Evolutionary conservation across 2,797 vertebrate genomes (phyloP), one percentile per base, ranked within the genome.

Genomic region (Hippoglossus hippoglossus): DNA sequence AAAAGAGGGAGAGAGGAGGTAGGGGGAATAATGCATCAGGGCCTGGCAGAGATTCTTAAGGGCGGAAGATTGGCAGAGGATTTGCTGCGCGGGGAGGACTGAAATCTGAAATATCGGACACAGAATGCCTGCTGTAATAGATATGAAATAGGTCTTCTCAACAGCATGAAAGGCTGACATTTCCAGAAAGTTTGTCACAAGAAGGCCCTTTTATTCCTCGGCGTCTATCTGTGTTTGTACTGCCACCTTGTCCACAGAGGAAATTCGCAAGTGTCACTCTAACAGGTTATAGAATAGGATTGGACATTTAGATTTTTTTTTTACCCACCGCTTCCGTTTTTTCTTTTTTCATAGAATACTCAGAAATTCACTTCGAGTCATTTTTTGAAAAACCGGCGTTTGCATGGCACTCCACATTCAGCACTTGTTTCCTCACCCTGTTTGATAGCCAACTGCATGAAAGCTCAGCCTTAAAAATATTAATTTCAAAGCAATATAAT

Each of bases 131-230:
- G 94, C 91, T 95, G 94, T 95, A 95, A 95, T 94, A 95, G 94
- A 95, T 95, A 95, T 94, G 95, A 95, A 95, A 95, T 93, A 86
- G 93, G 94, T 93, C 93, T 95, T 95, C 95, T 95, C 94, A 92
- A 93, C 90, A 90, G 88, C 93, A 93, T 95, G 93, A 95, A 95
- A 95, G 93, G 93, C 90, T 95, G 94, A 95, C 95, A 95, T 95
- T 95, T 95, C 85, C 91, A 89, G 90, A 95, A 94, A 95, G 94
- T 95, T 95, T 94, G 93, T 94, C 92, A 93, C 84, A 88, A 95
- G 94, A 94, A 94, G 93, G 81, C 81, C 92, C 94, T 95, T 93
- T 95, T 95, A 95, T 94, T 94, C 93, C 89, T 79, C 77, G 85
- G 86, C 90, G 91, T 93, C 94, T 94, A 94, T 95, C 94, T 92